phyloP scores from a whole-genome alignment of 1,140 invertebrate genomes.

The Ladona fulva region DNA sequence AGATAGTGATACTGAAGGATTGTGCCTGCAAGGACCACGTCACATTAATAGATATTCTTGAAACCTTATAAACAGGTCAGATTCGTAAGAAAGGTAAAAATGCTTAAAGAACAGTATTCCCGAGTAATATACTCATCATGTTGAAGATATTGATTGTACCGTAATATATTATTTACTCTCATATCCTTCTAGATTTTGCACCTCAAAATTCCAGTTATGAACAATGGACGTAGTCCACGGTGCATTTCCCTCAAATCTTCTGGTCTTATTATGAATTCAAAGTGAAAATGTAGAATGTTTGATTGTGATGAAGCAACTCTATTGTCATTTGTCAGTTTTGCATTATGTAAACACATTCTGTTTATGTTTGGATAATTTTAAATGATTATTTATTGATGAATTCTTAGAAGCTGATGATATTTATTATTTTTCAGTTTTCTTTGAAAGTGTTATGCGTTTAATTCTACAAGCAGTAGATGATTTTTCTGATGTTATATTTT shows the following conservation, averaged over 20 bases:
- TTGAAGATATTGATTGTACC: not conserved
- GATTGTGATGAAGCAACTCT: not conserved
- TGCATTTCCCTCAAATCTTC: slow-evolving; percentile 1
- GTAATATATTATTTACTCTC: not conserved
- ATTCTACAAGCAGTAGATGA: not conserved
- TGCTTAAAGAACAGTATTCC: not conserved
- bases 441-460: not conserved
- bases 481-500: not conserved
- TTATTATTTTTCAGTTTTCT: slow-evolving; percentile 2
- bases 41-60: not conserved
- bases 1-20: not conserved
- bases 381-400: slow-evolving; percentile 4
- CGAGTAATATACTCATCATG: not conserved
- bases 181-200: slow-evolving; percentile 10
- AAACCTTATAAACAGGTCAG: not conserved
- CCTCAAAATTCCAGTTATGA: slow-evolving; percentile 9
- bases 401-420: not conserved
- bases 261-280: not conserved
- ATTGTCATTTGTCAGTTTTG: not conserved
- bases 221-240: not conserved
- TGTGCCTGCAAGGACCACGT: not conserved
- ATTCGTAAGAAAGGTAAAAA: not conserved
- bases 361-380: not conserved
- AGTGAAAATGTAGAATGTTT: not conserved
- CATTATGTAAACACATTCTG: not conserved